phyloP scores from a whole-genome alignment of 2,113 vertebrate genomes.

The Ailurus styani region DNA sequence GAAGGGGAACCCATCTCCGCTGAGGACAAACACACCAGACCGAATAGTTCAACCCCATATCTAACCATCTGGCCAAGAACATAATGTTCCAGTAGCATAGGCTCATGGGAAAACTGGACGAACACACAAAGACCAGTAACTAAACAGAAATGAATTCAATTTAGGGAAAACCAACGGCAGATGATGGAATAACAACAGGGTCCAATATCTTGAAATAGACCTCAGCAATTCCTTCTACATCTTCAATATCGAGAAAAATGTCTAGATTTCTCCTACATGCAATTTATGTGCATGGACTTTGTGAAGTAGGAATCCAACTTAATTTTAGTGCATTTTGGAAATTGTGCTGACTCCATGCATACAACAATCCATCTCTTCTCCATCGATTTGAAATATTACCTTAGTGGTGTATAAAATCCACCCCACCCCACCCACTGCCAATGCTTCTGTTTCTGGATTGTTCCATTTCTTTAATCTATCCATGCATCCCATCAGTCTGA shows the following conservation, averaged over 20 bases:
- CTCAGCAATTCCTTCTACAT: background rate
- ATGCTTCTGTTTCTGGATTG: background rate
- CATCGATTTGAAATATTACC: background rate
- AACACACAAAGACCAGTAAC: background rate
- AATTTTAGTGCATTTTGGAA: background rate
- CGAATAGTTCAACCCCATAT: background rate
- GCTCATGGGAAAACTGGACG: background rate
- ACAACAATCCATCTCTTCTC: background rate
- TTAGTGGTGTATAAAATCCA: background rate
- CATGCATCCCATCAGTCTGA: background rate
- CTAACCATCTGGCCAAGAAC: background rate
- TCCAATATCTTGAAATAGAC: background rate
- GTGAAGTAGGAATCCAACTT: background rate
- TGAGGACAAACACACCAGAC: background rate
- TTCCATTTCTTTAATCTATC: background rate
- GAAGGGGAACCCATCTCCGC: background rate
- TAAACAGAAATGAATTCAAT: background rate
- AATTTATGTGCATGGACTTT: background rate
- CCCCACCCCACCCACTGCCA: background rate
- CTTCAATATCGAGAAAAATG: background rate
- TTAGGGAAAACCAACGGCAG: background rate
- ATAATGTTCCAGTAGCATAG: background rate
- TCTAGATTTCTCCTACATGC: background rate
- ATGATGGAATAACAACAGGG: background rate
- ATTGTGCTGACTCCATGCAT: background rate